Evolutionary conservation across 92 coral and sea anemone genomes (phyloP).

Genomic region (Nematostella vectensis): DNA sequence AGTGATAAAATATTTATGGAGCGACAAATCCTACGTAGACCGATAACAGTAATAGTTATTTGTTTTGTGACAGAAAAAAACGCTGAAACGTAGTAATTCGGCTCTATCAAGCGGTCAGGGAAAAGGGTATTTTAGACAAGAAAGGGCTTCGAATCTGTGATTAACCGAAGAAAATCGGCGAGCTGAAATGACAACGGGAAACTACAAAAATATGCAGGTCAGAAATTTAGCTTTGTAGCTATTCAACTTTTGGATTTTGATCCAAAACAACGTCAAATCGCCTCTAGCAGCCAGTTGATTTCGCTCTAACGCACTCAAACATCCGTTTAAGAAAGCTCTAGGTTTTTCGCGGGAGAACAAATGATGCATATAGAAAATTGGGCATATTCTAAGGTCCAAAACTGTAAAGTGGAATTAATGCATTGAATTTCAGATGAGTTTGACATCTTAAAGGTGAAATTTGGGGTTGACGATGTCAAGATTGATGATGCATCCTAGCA

Average conservation of each 20-base stretch:
- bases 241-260: not conserved
- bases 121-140: not conserved
- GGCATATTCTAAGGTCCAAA: no score
- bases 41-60: slow-evolving; percentile 4
- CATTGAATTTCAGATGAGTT: no score
- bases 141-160: not conserved
- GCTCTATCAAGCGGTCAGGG: slow-evolving; percentile 2
- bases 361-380: no score
- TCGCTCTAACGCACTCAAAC: no score
- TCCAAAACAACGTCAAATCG: not conserved
- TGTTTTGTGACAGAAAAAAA: not conserved
- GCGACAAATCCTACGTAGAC: not conserved
- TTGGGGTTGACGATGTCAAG: no score
- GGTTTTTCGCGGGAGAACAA: no score
- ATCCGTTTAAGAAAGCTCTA: no score
- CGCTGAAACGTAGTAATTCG: not conserved
- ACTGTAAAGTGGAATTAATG: no score
- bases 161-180: not conserved
- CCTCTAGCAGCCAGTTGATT: no score
- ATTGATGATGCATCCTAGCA: no score
- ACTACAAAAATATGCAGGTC: not conserved
- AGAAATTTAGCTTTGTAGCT: not conserved
- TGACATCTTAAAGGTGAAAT: no score
- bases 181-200: not conserved
- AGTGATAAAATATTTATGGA: not conserved